Base-by-base conservation (phyloP, 2,888 invertebrate species). In the Coleophora flavipennella region DNA sequence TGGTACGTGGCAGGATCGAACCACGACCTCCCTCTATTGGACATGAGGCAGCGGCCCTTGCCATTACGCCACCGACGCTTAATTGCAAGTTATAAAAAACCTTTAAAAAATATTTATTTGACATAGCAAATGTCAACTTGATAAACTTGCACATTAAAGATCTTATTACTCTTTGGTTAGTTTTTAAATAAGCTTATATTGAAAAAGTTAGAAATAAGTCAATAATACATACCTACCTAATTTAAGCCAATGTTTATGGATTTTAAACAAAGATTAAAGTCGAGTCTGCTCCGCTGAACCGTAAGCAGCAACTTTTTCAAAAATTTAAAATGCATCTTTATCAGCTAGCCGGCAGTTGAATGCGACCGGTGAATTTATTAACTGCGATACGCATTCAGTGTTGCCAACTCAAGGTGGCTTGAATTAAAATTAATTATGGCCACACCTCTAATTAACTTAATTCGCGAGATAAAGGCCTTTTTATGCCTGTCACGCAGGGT, bases 361-460 rank as follows among this genome's bases (percentile, higher is more conserved):
- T 76, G 76, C 74, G 66, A 62, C 58, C 68, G 64, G 69, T 70
- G 76, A 80, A 84, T 84, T 84, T 83, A 84, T 84, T 81, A 78
- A 81, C 80, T 69, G 78, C 80, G 84, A 83, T 84, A 83, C 79
- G 80, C 77, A 71, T 78, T 79, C 75, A 73, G 71, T 79, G 80
- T 80, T 73, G 72, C 74, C 62, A 69, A 66, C 74, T 80, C 73
- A 79, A 81, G 78, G 77, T 74, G 80, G 76, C 77, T 78, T 76
- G 78, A 84, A 83, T 81, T 81, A 79, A 83, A 81, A 84, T 84
- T 81, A 81, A 84, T 83, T 80, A 81, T 74, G 64, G 69, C 77
- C 79, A 79, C 83, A 81, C 80, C 80, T 80, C 73, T 81, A 79
- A 81, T 81, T 80, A 83, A 77, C 76, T 77, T 81, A 77, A 78